These are phyloP conservation scores for Loripinus fragilis DNA, from an alignment of 2,888 invertebrate genomes.

Conservation along the genomic window DNA sequence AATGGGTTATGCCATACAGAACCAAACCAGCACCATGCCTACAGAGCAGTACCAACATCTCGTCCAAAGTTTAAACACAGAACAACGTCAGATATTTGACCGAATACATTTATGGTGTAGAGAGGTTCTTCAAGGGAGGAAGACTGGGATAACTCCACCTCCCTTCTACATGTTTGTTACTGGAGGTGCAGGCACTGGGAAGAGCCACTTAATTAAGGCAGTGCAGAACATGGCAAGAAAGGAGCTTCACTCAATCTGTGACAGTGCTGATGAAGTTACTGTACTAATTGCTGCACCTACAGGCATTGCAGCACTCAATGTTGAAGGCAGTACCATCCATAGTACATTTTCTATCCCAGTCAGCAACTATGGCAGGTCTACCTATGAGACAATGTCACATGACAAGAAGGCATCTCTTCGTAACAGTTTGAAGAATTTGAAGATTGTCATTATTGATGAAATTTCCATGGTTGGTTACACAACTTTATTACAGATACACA, in stretches of 20 bases:
- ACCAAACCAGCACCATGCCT: not conserved
- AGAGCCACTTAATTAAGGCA: too few relatives aligned
- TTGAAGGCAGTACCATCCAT: constrained; percentile 25
- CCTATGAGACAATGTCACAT: not conserved
- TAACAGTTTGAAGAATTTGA: not conserved
- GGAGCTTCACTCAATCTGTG: not conserved
- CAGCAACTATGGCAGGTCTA: not conserved
- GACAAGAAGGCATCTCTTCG: not conserved
- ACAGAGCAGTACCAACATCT: not conserved
- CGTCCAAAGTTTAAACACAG: constrained; percentile 9
- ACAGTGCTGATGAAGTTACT: constrained; percentile 7
- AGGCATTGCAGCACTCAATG: constrained; percentile 32
- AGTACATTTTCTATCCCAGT: constrained; percentile 33
- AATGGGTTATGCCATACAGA: constrained; percentile 39
- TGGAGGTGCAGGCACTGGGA: too few relatives aligned
- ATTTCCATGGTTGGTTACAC: not conserved
- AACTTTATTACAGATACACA: not conserved
- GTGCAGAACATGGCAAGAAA: constrained; percentile 12
- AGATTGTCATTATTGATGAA: constrained; percentile 3
- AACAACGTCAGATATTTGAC: constrained; percentile 46
- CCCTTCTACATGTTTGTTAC: constrained; percentile 28
- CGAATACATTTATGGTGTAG: constrained; percentile 49
- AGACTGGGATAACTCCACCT: too few relatives aligned
- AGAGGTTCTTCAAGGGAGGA: not conserved
- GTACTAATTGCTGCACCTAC: constrained; percentile 33